phyloP scores from a whole-genome alignment of 2,113 vertebrate genomes.

The Electrona antarctica region DNA sequence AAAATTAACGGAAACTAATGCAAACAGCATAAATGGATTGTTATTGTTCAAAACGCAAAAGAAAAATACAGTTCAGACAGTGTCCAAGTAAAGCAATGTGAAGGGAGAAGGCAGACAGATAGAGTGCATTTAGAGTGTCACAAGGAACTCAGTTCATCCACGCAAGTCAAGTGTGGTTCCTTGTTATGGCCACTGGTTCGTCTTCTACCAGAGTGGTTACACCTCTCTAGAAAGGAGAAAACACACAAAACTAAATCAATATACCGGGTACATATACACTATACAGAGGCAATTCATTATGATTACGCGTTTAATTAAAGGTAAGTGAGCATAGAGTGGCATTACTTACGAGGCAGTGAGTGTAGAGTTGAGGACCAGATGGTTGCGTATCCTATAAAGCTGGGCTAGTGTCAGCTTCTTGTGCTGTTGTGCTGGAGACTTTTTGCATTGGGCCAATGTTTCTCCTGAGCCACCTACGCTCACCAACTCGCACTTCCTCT shows the following conservation, averaged over 20 bases:
- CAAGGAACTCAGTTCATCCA: constrained; percentile 58
- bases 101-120: constrained; percentile 55
- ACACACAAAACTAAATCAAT: background rate
- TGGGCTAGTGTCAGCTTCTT: constrained; percentile 91
- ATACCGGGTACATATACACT: background rate
- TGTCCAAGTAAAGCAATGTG: constrained; percentile 39
- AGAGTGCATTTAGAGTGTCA: constrained; percentile 69
- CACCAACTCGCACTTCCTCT: background rate
- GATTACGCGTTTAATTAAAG: too few relatives aligned
- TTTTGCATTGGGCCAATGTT: constrained; percentile 67
- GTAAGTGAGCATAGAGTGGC: too few relatives aligned
- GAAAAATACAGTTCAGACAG: background rate
- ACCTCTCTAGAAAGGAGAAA: constrained; percentile 74
- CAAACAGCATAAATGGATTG: constrained; percentile 34
- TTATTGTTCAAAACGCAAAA: constrained; percentile 34
- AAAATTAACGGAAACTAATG: constrained; percentile 40
- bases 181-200: constrained; percentile 19
- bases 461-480: constrained; percentile 6
- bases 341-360: constrained; percentile 93
- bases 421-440: constrained; percentile 79
- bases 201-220: constrained; percentile 56
- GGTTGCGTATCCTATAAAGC: constrained; percentile 91
- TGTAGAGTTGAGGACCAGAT: constrained; percentile 94
- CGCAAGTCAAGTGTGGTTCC: constrained; percentile 42
- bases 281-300: too few relatives aligned